Evolutionary conservation across 2,797 vertebrate species (phyloP).

Genomic region (Falco rusticolus): DNA sequence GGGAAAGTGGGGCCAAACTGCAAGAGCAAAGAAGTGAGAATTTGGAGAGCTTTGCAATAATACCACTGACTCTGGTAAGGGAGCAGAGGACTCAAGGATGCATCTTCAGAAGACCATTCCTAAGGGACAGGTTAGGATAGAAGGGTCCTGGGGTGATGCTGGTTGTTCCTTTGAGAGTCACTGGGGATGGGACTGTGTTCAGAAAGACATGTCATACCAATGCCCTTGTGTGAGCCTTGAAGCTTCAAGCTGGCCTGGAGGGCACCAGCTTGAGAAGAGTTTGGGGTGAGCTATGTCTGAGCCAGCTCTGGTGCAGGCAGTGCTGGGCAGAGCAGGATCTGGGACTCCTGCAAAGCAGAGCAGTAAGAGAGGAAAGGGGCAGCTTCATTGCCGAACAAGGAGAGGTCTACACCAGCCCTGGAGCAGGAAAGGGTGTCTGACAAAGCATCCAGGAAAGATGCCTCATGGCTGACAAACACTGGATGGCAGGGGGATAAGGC

Average conservation of each 20-base stretch:
- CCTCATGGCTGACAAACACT: neutral
- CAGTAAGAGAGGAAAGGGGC: neutral
- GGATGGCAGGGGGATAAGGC: neutral
- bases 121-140: neutral
- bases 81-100: neutral
- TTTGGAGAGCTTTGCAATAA: neutral
- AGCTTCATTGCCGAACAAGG: rapidly evolving
- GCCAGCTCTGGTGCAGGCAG: neutral
- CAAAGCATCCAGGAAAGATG: neutral
- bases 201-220: neutral
- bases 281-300: neutral
- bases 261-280: neutral
- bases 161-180: neutral
- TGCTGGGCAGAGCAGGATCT: neutral
- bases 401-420: neutral
- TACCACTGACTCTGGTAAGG: neutral
- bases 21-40: neutral
- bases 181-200: neutral
- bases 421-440: neutral
- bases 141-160: neutral
- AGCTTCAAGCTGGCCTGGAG: neutral
- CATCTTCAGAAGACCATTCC: neutral
- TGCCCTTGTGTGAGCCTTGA: neutral
- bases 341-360: neutral
- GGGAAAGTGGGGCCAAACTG: neutral